Percentiles rank a stretch among this genome's conserved stretches.
phyloP scores from a whole-genome alignment of 2,797 vertebrate genomes.

The Peromyscus nudipes region DNA sequence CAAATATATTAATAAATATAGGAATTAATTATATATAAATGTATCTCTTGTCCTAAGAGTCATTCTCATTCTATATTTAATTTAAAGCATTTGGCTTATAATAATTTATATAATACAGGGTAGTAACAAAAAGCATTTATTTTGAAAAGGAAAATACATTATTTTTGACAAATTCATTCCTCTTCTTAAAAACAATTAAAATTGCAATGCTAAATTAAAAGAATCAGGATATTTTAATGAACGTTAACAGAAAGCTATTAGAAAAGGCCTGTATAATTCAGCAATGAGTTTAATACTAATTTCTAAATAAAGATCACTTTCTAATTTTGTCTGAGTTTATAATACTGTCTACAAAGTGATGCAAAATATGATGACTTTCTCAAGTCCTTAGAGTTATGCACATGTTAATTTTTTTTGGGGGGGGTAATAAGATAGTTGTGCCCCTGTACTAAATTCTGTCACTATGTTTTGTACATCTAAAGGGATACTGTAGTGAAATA shows the following conservation, averaged over 20 bases:
- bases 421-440: too few species aligned
- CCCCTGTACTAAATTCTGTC: not conserved
- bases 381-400: too few species aligned
- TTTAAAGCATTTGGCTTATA: not conserved
- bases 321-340: not conserved
- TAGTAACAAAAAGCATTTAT: not conserved
- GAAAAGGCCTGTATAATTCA: not conserved
- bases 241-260: not conserved
- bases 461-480: not conserved
- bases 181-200: not conserved
- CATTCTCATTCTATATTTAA: not conserved
- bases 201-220: not conserved
- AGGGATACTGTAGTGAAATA: not conserved
- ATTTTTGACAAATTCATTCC: not conserved
- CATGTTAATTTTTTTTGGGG: not conserved
- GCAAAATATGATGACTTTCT: not conserved
- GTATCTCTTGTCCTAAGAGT: not conserved
- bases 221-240: not conserved
- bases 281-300: not conserved
- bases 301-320: not conserved
- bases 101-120: not conserved
- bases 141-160: not conserved
- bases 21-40: not conserved
- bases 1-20: not conserved
- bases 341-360: too few species aligned